These are phyloP conservation scores for Rhopilema esculentum DNA, from an alignment of 30 jellyfish, hydroid and myxozoan species.

Conservation along the genomic window DNA sequence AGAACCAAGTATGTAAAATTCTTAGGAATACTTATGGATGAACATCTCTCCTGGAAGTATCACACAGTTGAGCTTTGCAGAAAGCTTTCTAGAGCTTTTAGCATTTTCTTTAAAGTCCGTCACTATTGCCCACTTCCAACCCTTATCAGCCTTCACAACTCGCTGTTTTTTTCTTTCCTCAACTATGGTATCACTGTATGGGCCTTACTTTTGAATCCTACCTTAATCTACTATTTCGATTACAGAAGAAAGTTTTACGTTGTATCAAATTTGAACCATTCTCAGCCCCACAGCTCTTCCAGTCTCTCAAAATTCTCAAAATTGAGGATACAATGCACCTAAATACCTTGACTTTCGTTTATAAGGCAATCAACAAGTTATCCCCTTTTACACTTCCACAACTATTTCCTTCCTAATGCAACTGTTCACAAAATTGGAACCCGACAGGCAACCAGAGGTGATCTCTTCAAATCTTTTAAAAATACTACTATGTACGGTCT, in stretches of 20 bases:
- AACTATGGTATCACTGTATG: not conserved
- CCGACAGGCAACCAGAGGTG: too few species aligned
- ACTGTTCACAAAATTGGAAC: too few species aligned
- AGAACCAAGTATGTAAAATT: constrained; percentile 37
- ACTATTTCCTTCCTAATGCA: not conserved
- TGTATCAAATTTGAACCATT: not conserved
- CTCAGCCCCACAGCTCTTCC: constrained; percentile 4
- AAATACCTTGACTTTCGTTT: constrained; percentile 7
- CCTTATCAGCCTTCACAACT: constrained; percentile 9
- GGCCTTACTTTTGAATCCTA: not conserved
- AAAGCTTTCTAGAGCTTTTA: constrained; percentile 52
- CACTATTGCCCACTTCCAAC: constrained; percentile 29
- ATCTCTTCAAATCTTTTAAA: too few species aligned
- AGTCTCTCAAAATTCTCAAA: constrained; percentile 7
- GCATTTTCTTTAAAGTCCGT: constrained; percentile 26
- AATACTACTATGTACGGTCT: too few species aligned
- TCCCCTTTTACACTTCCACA: constrained; percentile 6
- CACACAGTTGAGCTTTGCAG: constrained; percentile 25
- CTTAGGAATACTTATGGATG: constrained; percentile 57
- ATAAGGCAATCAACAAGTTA: not conserved
- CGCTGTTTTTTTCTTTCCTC: not conserved
- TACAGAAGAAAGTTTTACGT: constrained; percentile 12
- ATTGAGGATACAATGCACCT: constrained; percentile 13
- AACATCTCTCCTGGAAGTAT: constrained; percentile 53
- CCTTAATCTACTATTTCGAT: not conserved